A percentile compares a stretch with the other conserved stretches of the same genome.
Conservation (phyloP, 2,113 vertebrate genomes). For the Sarotherodon lohbergeri region DNA sequence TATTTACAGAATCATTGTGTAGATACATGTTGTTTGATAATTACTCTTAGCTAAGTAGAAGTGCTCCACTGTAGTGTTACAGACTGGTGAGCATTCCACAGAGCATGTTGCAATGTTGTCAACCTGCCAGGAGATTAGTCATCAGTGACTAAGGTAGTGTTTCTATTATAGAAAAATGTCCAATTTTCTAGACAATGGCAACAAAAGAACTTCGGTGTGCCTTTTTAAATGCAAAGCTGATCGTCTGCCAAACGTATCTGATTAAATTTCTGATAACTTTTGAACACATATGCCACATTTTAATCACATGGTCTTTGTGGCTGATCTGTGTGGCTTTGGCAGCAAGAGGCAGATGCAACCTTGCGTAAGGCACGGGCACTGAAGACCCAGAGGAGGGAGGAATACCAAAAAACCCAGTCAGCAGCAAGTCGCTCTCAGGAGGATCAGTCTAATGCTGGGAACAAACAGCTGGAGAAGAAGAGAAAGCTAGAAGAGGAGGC, state of each 20-base stretch:
- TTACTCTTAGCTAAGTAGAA: neutral
- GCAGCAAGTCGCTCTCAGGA: slow-evolving; percentile 86
- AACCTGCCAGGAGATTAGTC: neutral
- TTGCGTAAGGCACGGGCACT: slow-evolving; percentile 83
- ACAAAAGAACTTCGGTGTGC: neutral
- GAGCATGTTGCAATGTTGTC: neutral
- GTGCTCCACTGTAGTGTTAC: neutral
- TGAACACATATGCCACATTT: neutral
- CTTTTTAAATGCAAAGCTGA: neutral
- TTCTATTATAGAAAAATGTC: neutral
- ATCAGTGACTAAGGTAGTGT: neutral
- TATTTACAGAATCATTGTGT: slow-evolving; percentile 2
- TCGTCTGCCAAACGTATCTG: neutral
- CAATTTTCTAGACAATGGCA: neutral
- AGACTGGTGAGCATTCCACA: neutral
- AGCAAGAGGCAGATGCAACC: slow-evolving; percentile 86
- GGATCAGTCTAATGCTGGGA: slow-evolving; percentile 75
- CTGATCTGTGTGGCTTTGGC: neutral
- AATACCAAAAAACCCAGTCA: slow-evolving; percentile 86
- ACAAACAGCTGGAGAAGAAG: slow-evolving; percentile 89
- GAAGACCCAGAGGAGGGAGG: slow-evolving; percentile 84
- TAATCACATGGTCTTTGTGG: neutral
- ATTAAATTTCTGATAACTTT: neutral
- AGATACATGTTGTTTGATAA: neutral
- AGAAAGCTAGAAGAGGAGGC: slow-evolving; percentile 88